Percentiles rank a stretch among this genome's conserved stretches.
These are phyloP conservation scores for Stramonita haemastoma DNA, from an alignment of 2,888 invertebrate genomes.

Conservation along the genomic window DNA sequence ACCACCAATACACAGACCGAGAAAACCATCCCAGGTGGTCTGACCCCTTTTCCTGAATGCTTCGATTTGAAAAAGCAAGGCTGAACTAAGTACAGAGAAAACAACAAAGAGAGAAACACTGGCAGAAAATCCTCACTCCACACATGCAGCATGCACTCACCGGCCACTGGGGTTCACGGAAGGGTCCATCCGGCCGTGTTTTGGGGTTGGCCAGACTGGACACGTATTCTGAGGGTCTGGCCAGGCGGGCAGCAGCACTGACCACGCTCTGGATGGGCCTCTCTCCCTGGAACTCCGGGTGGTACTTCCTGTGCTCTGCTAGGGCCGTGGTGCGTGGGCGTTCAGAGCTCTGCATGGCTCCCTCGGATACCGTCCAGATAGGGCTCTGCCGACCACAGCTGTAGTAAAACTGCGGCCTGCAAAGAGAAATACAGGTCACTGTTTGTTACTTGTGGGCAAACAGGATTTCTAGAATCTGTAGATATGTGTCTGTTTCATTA, in stretches of 20 bases:
- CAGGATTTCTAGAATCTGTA: too few relatives aligned
- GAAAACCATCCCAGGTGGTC: too few relatives aligned
- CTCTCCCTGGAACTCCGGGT: constrained; percentile 57
- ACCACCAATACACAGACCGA: too few relatives aligned
- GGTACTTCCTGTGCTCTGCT: constrained; percentile 59
- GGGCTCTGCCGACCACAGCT: constrained; percentile 70
- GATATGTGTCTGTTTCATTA: too few relatives aligned
- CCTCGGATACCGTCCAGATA: constrained; percentile 62
- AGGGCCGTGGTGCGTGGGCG: constrained; percentile 59
- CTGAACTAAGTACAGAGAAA: too few relatives aligned
- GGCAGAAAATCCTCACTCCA: too few relatives aligned
- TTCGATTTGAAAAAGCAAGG: too few relatives aligned
- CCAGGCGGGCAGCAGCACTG: constrained; percentile 56
- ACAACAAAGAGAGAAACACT: too few relatives aligned
- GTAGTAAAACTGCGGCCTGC: constrained; percentile 60
- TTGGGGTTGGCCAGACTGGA: constrained; percentile 65
- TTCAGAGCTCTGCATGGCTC: constrained; percentile 55
- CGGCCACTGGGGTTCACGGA: constrained; percentile 68
- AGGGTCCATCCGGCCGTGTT: constrained; percentile 65
- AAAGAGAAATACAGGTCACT: too few relatives aligned
- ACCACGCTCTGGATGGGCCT: constrained; percentile 62
- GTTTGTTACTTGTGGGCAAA: too few relatives aligned
- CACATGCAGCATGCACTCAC: constrained; percentile 52
- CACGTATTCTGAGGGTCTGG: constrained; percentile 58
- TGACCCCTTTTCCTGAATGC: too few relatives aligned